Evolutionary conservation across 2,888 invertebrate genomes (phyloP), one percentile per base, ranked within the genome.

Genomic region (Venusia cambrica): DNA sequence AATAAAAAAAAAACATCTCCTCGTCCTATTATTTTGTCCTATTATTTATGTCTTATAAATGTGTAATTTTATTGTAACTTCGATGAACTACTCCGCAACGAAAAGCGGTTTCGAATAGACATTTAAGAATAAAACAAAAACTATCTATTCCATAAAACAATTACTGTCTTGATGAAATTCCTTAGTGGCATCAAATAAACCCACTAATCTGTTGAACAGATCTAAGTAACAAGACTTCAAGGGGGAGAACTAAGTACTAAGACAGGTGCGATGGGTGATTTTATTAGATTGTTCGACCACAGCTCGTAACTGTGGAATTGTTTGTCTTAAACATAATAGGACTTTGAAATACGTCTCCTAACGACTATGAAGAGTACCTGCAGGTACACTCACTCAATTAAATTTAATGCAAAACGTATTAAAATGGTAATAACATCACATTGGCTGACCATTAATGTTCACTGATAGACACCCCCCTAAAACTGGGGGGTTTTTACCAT

Each of bases 151-250:
- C n/a, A n/a, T n/a, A n/a, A n/a, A n/a, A n/a, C n/a, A n/a, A n/a
- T n/a, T n/a, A n/a, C 19, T 29, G 57, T 56, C 55, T 58, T 57
- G 59, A 48, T 51, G 47, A 35, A 40, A 43, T 43, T 53, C 40
- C 35, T 45, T 14, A 10, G 19, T 36, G 46, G 45, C 49, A 47
- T 44, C 32, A 35, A 48, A 37, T 52, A 52, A 53, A 50, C 43
- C 47, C 38, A 32, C 38, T 62, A 60, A 45, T 41, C 52, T 48
- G 44, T 59, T 52, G 51, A 44, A 54, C 48, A 44, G 41, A 46
- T 35, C 36, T 37, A 43, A 43, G 46, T 50, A 47, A 48, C 44
- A 26, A 44, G 45, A 51, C 51, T 46, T 42, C 25, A 34, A 16
- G n/a, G 25, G 45, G 38, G 45, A 26, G 29, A 17, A 37, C 15